A percentile compares a stretch with the other conserved stretches of the same genome.
Conservation (phyloP, 2,113 vertebrate species). For the Megatriorchis doriae region DNA sequence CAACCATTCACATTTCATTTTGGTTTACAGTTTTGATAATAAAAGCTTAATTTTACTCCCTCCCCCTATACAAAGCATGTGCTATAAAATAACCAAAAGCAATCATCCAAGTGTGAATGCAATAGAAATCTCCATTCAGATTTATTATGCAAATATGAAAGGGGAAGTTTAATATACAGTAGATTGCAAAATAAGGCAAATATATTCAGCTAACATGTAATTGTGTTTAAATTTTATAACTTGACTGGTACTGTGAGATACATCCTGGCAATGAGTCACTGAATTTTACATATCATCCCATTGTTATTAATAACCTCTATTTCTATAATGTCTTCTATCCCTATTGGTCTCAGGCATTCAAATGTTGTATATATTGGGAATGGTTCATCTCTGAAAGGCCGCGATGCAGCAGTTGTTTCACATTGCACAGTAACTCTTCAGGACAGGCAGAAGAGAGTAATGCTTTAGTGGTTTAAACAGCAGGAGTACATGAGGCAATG, state of each 20-base stretch:
- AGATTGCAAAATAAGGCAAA: background rate
- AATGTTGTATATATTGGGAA: background rate
- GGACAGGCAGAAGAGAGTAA: background rate
- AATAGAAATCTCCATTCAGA: background rate
- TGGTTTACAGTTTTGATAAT: background rate
- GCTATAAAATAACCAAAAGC: background rate
- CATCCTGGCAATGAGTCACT: background rate
- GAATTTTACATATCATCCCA: background rate
- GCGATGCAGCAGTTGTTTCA: background rate
- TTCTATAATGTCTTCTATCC: background rate
- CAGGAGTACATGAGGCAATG: background rate
- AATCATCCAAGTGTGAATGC: background rate
- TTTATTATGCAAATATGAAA: conserved; percentile 19
- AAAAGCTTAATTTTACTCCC: background rate
- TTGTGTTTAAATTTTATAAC: background rate
- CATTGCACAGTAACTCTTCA: background rate
- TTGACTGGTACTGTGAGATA: background rate
- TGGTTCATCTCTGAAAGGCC: background rate
- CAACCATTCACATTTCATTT: background rate
- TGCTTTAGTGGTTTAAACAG: background rate
- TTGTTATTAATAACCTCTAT: background rate
- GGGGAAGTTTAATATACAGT: background rate
- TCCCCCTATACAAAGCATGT: background rate
- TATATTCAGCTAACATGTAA: background rate
- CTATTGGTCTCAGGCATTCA: background rate